Conservation (phyloP, 2,113 vertebrate species). For the Oxyruncus cristatus region DNA sequence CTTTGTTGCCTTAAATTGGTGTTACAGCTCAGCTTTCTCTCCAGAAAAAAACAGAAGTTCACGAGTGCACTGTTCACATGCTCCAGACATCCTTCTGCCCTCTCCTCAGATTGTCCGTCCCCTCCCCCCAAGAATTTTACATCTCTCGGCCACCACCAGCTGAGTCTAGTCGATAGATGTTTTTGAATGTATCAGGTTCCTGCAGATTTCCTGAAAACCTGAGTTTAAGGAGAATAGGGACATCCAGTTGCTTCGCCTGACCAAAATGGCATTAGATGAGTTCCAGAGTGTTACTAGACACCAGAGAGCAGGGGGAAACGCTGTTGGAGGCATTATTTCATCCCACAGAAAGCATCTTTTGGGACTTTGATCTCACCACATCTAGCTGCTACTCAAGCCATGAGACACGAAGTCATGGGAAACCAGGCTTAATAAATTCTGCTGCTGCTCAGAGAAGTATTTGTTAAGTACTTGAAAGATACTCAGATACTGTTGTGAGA, state of each 20-base stretch:
- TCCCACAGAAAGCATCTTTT: background rate
- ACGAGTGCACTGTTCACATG: background rate
- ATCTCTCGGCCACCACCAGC: background rate
- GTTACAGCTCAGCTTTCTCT: background rate
- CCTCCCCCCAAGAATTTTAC: accelerated
- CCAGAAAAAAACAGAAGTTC: background rate
- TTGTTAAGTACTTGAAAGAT: background rate
- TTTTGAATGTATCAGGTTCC: background rate
- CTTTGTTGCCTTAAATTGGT: background rate
- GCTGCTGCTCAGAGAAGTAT: background rate
- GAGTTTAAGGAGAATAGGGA: background rate
- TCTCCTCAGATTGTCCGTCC: background rate
- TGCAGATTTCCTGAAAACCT: background rate
- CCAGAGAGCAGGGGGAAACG: background rate
- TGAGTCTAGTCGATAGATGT: background rate
- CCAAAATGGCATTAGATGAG: background rate
- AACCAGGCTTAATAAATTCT: background rate
- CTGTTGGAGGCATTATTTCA: background rate
- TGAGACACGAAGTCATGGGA: background rate
- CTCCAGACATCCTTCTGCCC: background rate
- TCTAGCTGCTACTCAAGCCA: background rate
- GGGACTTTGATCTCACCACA: background rate
- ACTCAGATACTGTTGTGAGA: background rate
- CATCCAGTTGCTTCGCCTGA: background rate
- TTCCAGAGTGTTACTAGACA: background rate